These are phyloP conservation scores for Cephonodes hylas DNA, from an alignment of 2,888 invertebrate species.

Conservation along the genomic window DNA sequence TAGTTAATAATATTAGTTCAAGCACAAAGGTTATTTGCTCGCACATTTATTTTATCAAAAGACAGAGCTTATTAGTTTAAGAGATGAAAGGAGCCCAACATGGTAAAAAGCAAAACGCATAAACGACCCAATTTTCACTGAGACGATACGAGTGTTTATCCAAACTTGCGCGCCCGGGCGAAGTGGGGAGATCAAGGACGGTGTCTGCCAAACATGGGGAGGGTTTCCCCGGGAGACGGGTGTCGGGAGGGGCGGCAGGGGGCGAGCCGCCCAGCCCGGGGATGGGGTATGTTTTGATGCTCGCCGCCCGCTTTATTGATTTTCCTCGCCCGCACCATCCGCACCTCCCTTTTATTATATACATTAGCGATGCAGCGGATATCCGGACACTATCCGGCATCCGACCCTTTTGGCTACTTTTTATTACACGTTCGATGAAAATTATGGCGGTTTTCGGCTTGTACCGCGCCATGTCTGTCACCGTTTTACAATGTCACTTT, in stretches of 20 bases:
- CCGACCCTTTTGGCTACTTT: constrained; percentile 10
- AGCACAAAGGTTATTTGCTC: constrained; percentile 8
- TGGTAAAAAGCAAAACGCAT: constrained; percentile 57
- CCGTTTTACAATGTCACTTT: neutral
- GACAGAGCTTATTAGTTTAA: constrained; percentile 31
- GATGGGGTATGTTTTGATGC: constrained; percentile 77
- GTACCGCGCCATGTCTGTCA: constrained; percentile 24
- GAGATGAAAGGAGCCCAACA: constrained; percentile 33
- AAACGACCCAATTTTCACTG: constrained; percentile 74
- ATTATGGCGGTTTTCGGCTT: constrained; percentile 5
- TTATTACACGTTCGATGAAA: neutral
- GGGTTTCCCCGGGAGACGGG: constrained; percentile 77
- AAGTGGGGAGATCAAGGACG: constrained; percentile 78
- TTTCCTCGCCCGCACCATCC: constrained; percentile 64
- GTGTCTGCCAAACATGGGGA: constrained; percentile 79
- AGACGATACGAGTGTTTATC: constrained; percentile 76
- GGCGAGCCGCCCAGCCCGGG: constrained; percentile 40
- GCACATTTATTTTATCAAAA: constrained; percentile 18
- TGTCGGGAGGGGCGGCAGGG: constrained; percentile 36
- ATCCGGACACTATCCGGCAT: constrained; percentile 17
- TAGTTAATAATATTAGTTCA: neutral
- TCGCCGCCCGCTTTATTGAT: constrained; percentile 77
- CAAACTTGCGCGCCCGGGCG: constrained; percentile 70
- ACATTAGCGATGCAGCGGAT: constrained; percentile 39
- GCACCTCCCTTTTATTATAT: constrained; percentile 67